These are phyloP conservation scores for Mesitornis unicolor DNA, from an alignment of 2,113 vertebrate genomes.

Conservation along the genomic window DNA sequence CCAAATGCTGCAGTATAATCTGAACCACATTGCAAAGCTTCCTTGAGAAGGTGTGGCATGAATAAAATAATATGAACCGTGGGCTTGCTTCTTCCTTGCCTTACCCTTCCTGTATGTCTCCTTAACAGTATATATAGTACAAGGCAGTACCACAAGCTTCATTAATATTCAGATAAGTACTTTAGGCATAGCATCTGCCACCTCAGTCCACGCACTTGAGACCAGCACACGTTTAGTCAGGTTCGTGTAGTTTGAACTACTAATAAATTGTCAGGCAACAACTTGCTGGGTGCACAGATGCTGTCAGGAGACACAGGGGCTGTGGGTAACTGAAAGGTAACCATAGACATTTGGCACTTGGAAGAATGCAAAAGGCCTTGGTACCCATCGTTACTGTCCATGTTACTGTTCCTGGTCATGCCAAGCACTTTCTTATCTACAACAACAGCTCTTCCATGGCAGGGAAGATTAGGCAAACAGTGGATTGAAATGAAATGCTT, in stretches of 20 bases:
- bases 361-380: not conserved
- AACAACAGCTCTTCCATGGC: not conserved
- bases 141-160: not conserved
- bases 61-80: not conserved
- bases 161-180: not conserved
- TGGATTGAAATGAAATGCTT: not conserved
- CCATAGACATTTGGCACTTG: not conserved
- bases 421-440: constrained; percentile 2
- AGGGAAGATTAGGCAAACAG: not conserved
- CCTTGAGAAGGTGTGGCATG: not conserved
- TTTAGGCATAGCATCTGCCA: not conserved
- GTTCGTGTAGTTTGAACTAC: not conserved
- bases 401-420: not conserved
- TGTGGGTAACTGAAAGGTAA: not conserved
- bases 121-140: not conserved
- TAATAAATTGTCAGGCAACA: not conserved
- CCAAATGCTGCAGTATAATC: not conserved
- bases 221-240: not conserved
- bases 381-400: not conserved
- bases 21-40: not conserved
- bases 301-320: not conserved
- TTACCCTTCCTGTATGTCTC: not conserved
- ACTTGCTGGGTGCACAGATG: not conserved
- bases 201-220: not conserved
- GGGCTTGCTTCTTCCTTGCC: not conserved